Conservation (phyloP, 2,797 vertebrate genomes). For the Chaenodraco wilsoni region DNA sequence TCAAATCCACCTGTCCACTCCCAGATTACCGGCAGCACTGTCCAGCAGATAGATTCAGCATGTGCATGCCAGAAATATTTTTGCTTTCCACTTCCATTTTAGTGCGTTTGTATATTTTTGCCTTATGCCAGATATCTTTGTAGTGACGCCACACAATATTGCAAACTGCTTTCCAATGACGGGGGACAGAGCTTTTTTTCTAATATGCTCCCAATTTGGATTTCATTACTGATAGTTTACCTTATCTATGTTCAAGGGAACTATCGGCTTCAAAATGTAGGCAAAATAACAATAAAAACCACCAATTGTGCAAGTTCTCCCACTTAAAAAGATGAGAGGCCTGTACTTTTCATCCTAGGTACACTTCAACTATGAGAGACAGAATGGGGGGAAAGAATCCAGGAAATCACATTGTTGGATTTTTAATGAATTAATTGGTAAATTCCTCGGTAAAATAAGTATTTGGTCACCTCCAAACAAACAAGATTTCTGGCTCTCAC, state of each 20-base stretch:
- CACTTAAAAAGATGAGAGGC: too few relatives aligned
- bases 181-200: slow-evolving; percentile 14
- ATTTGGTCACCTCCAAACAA: too few relatives aligned
- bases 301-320: too few relatives aligned
- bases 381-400: too few relatives aligned
- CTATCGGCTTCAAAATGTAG: slow-evolving; percentile 29
- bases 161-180: slow-evolving; percentile 33
- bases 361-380: too few relatives aligned
- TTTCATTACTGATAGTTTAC: slow-evolving; percentile 50
- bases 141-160: slow-evolving; percentile 17
- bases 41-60: slow-evolving; percentile 10
- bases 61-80: slow-evolving; percentile 11
- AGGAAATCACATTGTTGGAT: too few relatives aligned
- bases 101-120: slow-evolving; percentile 27
- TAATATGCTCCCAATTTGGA: slow-evolving; percentile 48
- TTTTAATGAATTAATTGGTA: too few relatives aligned
- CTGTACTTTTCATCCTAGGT: too few relatives aligned
- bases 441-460: too few relatives aligned
- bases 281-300: slow-evolving; percentile 1
- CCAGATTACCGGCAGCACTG: slow-evolving; percentile 21
- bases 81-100: neutral
- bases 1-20: slow-evolving; percentile 52
- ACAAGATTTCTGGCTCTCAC: too few relatives aligned
- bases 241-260: slow-evolving; percentile 37
- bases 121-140: slow-evolving; percentile 22